Evolutionary conservation across 2,888 invertebrate species (phyloP).

Genomic region (Caenorhabditis sp.): DNA sequence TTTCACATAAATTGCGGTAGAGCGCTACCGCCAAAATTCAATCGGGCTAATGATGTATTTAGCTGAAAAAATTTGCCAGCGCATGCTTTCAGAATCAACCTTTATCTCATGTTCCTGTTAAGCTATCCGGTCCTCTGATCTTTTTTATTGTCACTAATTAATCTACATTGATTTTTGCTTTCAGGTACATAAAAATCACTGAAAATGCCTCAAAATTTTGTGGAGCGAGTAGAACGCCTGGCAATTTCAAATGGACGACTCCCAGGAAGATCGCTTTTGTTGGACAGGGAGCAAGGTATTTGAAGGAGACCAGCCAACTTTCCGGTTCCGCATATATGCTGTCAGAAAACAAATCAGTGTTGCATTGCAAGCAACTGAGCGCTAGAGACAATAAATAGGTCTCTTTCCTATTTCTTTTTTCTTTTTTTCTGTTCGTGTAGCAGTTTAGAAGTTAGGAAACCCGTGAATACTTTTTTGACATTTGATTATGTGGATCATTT

Average conservation of each 20-base stretch:
- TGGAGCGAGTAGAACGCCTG: conserved; percentile 59
- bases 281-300: conserved; percentile 64
- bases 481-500: not conserved
- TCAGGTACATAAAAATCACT: not conserved
- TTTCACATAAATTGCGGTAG: too few species aligned
- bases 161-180: not conserved
- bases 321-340: not conserved
- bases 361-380: conserved; percentile 7
- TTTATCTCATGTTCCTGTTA: too few species aligned
- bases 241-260: conserved; percentile 62
- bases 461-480: not conserved
- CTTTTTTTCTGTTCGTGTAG: not conserved
- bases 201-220: conserved; percentile 61
- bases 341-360: conserved; percentile 28
- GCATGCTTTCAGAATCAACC: too few species aligned
- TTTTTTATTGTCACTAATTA: too few species aligned
- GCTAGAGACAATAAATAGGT: conserved; percentile 34
- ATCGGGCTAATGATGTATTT: too few species aligned
- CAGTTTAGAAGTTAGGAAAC: not conserved
- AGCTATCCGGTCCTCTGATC: too few species aligned
- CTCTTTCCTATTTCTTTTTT: conserved; percentile 3
- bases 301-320: too few species aligned
- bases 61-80: too few species aligned
- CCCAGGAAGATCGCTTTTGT: conserved; percentile 59
- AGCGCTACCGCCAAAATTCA: too few species aligned